phyloP scores from a whole-genome alignment of 1,140 invertebrate genomes.

The Drosophila orosa region DNA sequence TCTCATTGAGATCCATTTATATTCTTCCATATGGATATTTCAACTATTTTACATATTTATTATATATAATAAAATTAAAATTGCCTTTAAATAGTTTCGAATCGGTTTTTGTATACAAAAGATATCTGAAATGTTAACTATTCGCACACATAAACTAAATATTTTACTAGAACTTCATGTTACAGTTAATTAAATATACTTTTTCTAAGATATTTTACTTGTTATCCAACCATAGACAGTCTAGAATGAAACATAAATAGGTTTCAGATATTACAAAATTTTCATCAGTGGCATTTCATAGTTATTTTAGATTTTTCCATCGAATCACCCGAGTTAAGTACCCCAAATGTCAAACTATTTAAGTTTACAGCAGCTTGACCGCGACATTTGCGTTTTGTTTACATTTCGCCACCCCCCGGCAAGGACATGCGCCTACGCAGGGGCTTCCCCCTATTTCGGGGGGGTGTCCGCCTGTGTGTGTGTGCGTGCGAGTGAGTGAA shows the following conservation, averaged over 20 bases:
- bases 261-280: background rate
- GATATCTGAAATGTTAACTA: background rate
- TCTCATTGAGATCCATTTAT: no score
- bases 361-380: conserved; percentile 8
- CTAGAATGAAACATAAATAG: background rate
- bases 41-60: no score
- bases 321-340: no score
- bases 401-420: conserved; percentile 53
- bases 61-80: background rate
- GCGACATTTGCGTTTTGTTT: conserved; percentile 55
- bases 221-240: background rate
- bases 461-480: conserved; percentile 8
- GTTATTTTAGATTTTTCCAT: background rate
- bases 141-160: background rate
- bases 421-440: conserved; percentile 71
- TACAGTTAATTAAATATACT: no score
- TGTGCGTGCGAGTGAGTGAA: conserved; percentile 57
- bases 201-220: background rate
- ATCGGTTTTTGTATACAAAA: no score
- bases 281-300: background rate
- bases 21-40: no score
- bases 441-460: conserved; percentile 4
- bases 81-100: no score
- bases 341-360: background rate
- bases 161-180: background rate